Conservation (phyloP, 2,888 invertebrate species). For the Drosophila monieri region DNA sequence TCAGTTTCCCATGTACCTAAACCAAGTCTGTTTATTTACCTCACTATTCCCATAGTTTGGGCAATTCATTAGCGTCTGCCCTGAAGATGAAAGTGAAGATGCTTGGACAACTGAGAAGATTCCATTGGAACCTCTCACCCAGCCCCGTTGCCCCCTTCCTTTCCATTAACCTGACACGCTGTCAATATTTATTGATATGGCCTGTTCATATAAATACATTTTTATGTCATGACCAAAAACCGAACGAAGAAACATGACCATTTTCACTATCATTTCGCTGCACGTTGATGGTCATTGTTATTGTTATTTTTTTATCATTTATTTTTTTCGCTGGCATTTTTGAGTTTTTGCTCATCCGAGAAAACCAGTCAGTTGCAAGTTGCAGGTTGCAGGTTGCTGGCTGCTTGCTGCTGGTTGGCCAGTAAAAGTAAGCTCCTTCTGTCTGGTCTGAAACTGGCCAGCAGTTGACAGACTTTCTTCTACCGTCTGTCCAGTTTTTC, state of each 20-base stretch:
- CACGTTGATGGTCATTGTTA: constrained; percentile 54
- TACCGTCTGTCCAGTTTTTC: constrained; percentile 72
- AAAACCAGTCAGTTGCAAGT: constrained; percentile 44
- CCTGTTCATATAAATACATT: constrained; percentile 38
- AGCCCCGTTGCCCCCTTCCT: neutral
- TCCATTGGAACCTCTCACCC: constrained; percentile 17
- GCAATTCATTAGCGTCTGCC: constrained; percentile 52
- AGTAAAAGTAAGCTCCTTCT: constrained; percentile 76
- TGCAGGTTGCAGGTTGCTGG: constrained; percentile 15
- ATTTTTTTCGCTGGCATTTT: constrained; percentile 10
- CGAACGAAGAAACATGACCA: constrained; percentile 54
- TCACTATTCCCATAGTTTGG: constrained; percentile 11
- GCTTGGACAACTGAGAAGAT: constrained; percentile 28
- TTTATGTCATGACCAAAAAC: constrained; percentile 73
- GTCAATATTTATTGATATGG: constrained; percentile 44
- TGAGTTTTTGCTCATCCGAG: constrained; percentile 39
- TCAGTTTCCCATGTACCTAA: neutral
- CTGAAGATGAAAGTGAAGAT: constrained; percentile 42
- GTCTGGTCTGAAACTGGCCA: constrained; percentile 64
- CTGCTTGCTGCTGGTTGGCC: constrained; percentile 30
- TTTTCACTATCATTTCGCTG: constrained; percentile 73
- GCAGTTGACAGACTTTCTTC: constrained; percentile 67
- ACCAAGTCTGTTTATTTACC: constrained; percentile 7
- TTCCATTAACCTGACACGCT: constrained; percentile 17
- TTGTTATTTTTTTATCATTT: constrained; percentile 44